Evolutionary conservation across 2,113 vertebrate genomes (phyloP).

Genomic region (Sus scrofa): DNA sequence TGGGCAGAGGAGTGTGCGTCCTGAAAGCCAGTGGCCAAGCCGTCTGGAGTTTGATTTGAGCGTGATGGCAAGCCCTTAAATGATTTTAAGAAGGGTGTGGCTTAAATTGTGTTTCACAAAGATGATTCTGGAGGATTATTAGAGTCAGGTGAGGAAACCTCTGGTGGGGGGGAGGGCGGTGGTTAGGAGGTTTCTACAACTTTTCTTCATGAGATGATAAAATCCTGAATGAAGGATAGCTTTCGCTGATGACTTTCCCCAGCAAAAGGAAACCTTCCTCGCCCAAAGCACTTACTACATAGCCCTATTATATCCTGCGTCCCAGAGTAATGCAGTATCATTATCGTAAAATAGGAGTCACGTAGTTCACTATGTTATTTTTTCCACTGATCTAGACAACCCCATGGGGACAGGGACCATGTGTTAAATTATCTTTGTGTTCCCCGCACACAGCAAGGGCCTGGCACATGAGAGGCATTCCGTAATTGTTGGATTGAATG

Average conservation of each 20-base stretch:
- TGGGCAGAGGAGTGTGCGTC: background rate
- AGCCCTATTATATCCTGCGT: background rate
- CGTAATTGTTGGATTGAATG: background rate
- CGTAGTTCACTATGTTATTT: background rate
- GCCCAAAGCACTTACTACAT: background rate
- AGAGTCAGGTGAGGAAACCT: background rate
- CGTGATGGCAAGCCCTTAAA: too few species aligned
- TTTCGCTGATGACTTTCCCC: background rate
- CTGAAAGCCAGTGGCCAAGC: background rate
- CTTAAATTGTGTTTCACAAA: background rate
- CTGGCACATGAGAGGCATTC: background rate
- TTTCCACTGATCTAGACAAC: constrained; percentile 10
- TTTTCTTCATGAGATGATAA: constrained; percentile 25
- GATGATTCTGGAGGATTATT: background rate
- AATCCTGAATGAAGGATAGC: background rate
- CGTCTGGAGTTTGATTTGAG: background rate
- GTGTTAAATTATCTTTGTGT: background rate
- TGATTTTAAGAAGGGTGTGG: background rate
- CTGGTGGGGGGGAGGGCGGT: background rate
- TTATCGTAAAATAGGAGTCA: background rate
- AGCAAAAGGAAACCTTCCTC: background rate
- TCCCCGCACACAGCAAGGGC: background rate
- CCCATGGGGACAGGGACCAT: background rate
- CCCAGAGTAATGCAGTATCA: background rate
- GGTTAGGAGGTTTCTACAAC: background rate